Base-by-base conservation (phyloP, 2,797 vertebrate genomes). In the Pelodytes ibericus region DNA sequence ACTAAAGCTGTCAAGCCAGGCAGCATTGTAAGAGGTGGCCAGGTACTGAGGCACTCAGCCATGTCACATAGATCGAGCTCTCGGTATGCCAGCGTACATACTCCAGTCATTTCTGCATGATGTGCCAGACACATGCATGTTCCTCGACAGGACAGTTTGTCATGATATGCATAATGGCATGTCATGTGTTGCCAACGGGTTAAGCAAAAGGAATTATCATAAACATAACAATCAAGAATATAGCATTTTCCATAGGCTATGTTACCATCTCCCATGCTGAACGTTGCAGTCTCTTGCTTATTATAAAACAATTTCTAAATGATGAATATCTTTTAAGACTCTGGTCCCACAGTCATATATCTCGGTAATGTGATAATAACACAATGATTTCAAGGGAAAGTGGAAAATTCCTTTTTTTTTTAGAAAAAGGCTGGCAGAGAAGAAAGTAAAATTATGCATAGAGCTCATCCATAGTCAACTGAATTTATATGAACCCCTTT, bases 341-440 rank as follows among this genome's bases (percentile, higher is more conserved):
- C 41, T 53, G 4, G n/a, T 53, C 49, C 49, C n/a, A 53, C 11
- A 24, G 1, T 53, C 49, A 53, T 53, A 20, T 53, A 53, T 53
- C 49, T 53, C 49, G 4, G 49, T 53, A 53, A 53, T 53, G 22
- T 53, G 49, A 53, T 53, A 53, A 53, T 24, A 53, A 53, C n/a
- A 53, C 49, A 53, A 22, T 7, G 49, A 24, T 53, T 53, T 53
- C n/a, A 22, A 24, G 2, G 6, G 22, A 53, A 53, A 53, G 22
- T 22, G 24, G 22, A 53, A 53, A 53, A 4, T 36, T 44, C 41
- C 2, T 44, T 1, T 44, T 44, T 44, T 44, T 44, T 44, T 9
- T 44, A 44, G 11, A 36, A 44, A 44, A 16, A 16, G 3, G 10
- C 41, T 44, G 41, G 11, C 15, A 3, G 15, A 44, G 41, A 44